Base-by-base conservation (phyloP, 2,113 vertebrate species). In the Heterochromis multidens region DNA sequence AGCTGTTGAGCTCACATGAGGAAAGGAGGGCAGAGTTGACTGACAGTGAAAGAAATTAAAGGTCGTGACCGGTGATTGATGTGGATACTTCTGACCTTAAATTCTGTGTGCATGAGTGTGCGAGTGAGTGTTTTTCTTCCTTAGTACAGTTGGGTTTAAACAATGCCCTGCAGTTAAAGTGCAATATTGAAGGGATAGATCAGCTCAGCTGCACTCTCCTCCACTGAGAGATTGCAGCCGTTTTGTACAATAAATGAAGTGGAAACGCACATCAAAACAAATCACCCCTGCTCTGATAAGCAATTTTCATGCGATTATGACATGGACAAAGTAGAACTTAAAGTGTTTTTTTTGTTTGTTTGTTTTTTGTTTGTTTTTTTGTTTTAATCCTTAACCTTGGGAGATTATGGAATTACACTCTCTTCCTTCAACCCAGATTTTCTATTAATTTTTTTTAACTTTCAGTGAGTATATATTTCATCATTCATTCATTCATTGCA, bases 161-260 rank as follows among this genome's bases (percentile, higher is more conserved):
- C 35, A 46, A 59, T 2, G 80, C 63, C 90, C 60, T 58, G 87
- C 91, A 91, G 91, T 88, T 90, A 87, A 87, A 92, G 31, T 13
- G 77, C 81, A 91, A 88, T 92, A 92, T 88, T 76, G 78, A 72
- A 87, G 83, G 79, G 86, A 78, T 84, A 60, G 81, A 91, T 84
- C 33, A 25, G 84, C 87, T 93, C 77, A 90, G 81, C 88, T 84
- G 80, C 85, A 62, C 61, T 61, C 61, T 29, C 60, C 29, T 31
- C 85, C 49, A 79, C 54, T 52, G 37, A 85, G 81, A 59, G 70
- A 90, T 84, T 82, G 59, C 67, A 52, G 31, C 7, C 29, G 1
- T 83, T 81, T 88, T 89, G 83, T 81, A 88, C 81, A 88, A 91
- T 80, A 89, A 87, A 93, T 76, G 77, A 90, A 90, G 89, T 91